These are phyloP conservation scores for Ciconia stormi DNA, from an alignment of 2,113 vertebrate species.

Conservation along the genomic window DNA sequence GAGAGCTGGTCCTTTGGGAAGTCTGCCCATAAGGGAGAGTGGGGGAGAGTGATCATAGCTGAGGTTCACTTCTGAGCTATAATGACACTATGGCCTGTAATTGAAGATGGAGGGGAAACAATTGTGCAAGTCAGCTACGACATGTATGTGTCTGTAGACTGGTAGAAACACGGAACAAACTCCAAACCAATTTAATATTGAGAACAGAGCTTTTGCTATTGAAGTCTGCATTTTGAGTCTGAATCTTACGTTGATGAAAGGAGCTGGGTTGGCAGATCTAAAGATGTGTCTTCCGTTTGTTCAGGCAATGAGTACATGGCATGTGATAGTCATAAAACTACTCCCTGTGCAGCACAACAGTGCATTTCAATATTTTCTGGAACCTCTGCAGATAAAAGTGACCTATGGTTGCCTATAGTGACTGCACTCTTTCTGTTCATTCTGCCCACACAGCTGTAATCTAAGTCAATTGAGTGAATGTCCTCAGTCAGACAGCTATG, in stretches of 20 bases:
- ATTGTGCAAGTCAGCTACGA: background rate
- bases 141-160: background rate
- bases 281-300: background rate
- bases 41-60: background rate
- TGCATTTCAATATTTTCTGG: background rate
- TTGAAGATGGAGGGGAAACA: background rate
- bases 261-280: background rate
- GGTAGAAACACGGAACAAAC: background rate
- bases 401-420: background rate
- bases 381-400: background rate
- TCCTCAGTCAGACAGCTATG: background rate
- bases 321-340: background rate
- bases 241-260: background rate
- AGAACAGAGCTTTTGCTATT: background rate
- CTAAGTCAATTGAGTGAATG: background rate
- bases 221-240: background rate
- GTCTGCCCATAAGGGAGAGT: background rate
- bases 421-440: background rate
- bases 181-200: background rate
- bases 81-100: background rate
- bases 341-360: background rate
- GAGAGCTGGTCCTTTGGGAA: background rate
- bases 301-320: background rate
- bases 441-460: background rate
- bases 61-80: background rate